Base-by-base conservation (phyloP, 2,113 vertebrate genomes). In the Corythaeola cristata region DNA sequence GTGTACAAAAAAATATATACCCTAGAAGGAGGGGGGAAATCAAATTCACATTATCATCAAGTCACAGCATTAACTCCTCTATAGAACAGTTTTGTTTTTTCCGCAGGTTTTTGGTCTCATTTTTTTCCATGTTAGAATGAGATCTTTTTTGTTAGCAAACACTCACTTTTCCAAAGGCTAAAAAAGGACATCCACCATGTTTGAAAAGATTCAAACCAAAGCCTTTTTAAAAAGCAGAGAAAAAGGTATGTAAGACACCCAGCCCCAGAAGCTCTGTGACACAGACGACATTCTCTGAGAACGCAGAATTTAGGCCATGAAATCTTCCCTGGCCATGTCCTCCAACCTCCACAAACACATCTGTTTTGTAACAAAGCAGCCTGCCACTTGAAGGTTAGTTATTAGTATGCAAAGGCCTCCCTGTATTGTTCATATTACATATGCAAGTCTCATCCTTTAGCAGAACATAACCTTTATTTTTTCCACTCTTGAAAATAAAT, bases 401-500 rank as follows among this genome's bases (percentile, higher is more conserved):
- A 71, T 23, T 35, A 56, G 26, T 4, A 56, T 39, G 76, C 55
- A 63, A 66, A 59, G 44, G 17, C 60, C n/a, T 80, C 72, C 52
- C 47, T 55, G 11, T 50, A 13, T 7, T 15, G 12, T 13, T 90
- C 63, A 7, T 24, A 50, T 53, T 73, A 56, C 35, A 56, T n/a
- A 77, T n/a, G 56, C 76, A 81, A 88, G 82, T 55, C 68, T 47
- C 63, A 62, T 87, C 76, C 73, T 84, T 90, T 71, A 76, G 69
- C 83, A 89, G 68, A 95, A 85, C n/a, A 76, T 93, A 93, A 92
- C 69, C 76, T 84, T 89, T 75, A 18, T 24, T 56, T 78, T 88
- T 89, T 37, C 58, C 52, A 45, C 33, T 90, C 68, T 75, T 74
- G 47, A 78, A 86, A 94, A 90, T 32, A 81, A 90, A 93, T 49